Evolutionary conservation across 1,140 invertebrate species (phyloP), one percentile per base, ranked within the genome.

Genomic region (Bathynomus jamesi): DNA sequence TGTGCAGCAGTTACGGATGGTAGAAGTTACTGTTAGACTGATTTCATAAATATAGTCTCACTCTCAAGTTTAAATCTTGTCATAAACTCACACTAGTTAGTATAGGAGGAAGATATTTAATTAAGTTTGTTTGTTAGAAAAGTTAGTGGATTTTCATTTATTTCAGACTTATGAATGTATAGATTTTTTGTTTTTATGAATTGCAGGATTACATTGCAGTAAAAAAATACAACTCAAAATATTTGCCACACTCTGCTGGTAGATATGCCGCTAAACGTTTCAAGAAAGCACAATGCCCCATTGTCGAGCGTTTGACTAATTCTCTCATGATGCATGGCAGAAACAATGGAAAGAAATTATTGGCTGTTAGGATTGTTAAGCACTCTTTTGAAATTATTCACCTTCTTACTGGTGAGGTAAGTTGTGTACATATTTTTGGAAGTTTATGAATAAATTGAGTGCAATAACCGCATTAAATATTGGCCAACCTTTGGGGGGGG

Each of bases 381-480:
- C 98, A 99, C 83, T 91, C 96, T 1, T 99, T 99, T 85, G 98
- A 99, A 86, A 99, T 99, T 82, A 99, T 99, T 80, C 93, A 99
- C 84, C 85, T 99, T 75, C 86, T 99, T 0, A 99, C 97, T 78
- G 96, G 94, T 3, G 40, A 53, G n/a, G n/a, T n/a, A n/a, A n/a
- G n/a, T n/a, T n/a, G n/a, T n/a, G n/a, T n/a, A n/a, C n/a, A n/a
- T n/a, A n/a, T n/a, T n/a, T n/a, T n/a, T n/a, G n/a, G n/a, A n/a
- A n/a, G n/a, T n/a, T n/a, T n/a, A n/a, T n/a, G n/a, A n/a, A n/a
- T n/a, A n/a, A n/a, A n/a, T n/a, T n/a, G n/a, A n/a, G n/a, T n/a
- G n/a, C n/a, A n/a, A n/a, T n/a, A n/a, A n/a, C n/a, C n/a, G n/a
- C n/a, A n/a, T n/a, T n/a, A n/a, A n/a, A n/a, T n/a, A n/a, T n/a